phyloP scores from a whole-genome alignment of 2,888 invertebrate species.

The Lasioglossum malachurum region DNA sequence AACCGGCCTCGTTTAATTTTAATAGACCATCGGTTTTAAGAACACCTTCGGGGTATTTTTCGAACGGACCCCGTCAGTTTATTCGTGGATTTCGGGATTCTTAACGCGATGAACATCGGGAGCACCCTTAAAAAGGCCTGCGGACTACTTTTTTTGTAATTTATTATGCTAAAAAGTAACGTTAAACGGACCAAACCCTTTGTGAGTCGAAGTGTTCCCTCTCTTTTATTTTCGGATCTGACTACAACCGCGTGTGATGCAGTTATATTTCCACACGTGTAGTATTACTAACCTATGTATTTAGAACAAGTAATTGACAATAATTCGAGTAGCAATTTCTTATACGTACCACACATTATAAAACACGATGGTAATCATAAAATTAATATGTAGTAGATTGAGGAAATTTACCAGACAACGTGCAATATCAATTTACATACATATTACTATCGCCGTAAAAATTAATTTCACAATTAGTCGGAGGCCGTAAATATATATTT shows the following conservation, averaged over 20 bases:
- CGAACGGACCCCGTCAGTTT: neutral
- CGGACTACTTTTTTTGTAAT: neutral
- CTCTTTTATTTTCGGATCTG: neutral
- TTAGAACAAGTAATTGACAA: neutral
- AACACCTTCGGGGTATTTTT: conserved; percentile 3
- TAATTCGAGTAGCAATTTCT: neutral
- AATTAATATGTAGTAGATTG: neutral
- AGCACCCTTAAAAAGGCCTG: neutral
- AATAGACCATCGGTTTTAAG: conserved; percentile 36
- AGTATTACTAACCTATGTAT: too few relatives aligned
- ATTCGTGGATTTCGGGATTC: neutral
- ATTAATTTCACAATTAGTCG: neutral
- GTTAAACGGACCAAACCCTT: neutral
- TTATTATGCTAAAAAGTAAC: neutral
- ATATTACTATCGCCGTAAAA: neutral
- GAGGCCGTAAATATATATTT: neutral
- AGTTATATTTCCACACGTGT: neutral
- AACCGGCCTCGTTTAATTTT: conserved; percentile 55
- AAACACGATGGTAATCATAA: neutral
- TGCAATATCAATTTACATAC: neutral
- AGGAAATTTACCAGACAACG: neutral
- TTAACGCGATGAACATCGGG: conserved; percentile 3
- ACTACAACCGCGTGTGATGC: neutral
- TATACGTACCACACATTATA: neutral
- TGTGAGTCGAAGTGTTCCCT: neutral